Percentiles rank a stretch among this genome's conserved stretches.
Conservation (phyloP, 92 coral and sea anemone genomes). For the Muricea muricata region DNA sequence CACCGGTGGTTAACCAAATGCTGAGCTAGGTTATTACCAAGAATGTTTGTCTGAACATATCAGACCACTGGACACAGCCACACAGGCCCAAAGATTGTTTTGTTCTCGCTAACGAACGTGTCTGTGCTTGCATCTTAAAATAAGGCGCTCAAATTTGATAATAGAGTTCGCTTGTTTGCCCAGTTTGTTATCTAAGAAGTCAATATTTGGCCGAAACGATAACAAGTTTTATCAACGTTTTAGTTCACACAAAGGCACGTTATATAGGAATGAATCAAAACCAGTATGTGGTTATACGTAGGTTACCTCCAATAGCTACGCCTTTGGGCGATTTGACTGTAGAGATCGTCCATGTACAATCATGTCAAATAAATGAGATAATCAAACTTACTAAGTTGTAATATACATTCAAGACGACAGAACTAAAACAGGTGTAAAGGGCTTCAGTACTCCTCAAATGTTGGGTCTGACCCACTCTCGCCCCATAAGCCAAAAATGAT, state of each 20-base stretch:
- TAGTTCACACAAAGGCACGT: neutral
- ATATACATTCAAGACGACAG: no score
- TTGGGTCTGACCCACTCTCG: no score
- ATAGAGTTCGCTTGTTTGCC: neutral
- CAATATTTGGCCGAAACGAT: neutral
- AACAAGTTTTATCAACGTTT: neutral
- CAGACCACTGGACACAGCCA: neutral
- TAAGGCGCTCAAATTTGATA: neutral
- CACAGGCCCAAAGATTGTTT: slow-evolving; percentile 2
- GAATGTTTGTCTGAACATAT: neutral
- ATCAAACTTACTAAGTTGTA: no score
- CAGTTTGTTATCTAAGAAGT: neutral
- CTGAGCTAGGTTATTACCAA: neutral
- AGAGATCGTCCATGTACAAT: no score
- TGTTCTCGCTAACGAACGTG: neutral
- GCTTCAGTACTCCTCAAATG: no score
- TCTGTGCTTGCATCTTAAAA: slow-evolving; percentile 2
- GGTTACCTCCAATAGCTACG: no score
- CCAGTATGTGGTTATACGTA: no score
- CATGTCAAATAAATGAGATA: no score
- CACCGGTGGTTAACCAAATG: neutral
- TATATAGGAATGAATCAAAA: neutral
- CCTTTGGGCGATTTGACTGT: no score
- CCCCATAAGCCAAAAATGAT: no score
- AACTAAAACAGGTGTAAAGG: no score